A percentile compares a stretch with the other conserved stretches of the same genome.
Conservation (phyloP, 1,140 invertebrate species). For the Anoplolepis gracilipes region DNA sequence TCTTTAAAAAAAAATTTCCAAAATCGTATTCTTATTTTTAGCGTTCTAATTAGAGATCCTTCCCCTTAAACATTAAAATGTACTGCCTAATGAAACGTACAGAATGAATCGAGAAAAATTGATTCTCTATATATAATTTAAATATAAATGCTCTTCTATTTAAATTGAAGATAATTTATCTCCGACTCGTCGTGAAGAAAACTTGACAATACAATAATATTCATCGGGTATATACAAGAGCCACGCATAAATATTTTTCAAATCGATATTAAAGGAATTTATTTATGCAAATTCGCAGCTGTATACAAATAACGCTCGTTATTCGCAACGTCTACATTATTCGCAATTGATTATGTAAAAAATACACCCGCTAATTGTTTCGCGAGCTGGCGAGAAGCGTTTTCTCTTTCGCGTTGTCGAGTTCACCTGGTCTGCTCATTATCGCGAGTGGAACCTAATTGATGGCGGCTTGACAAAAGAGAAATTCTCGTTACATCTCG, state of each 20-base stretch:
- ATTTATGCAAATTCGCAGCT: conserved; percentile 27
- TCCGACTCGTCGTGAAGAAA: not conserved
- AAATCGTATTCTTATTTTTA: too few relatives aligned
- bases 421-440: conserved; percentile 33
- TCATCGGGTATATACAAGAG: conserved; percentile 5
- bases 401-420: conserved; percentile 8
- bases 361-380: conserved; percentile 41
- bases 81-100: not conserved
- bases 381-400: not conserved
- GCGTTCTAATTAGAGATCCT: too few relatives aligned
- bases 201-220: conserved; percentile 5
- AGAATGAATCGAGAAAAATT: not conserved
- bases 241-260: conserved; percentile 25
- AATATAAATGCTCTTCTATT: not conserved
- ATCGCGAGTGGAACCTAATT: conserved; percentile 52
- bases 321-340: not conserved
- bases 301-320: conserved; percentile 2
- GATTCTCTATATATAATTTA: not conserved
- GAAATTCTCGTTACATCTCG: conserved; percentile 39
- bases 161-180: not conserved
- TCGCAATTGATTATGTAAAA: conserved; percentile 25
- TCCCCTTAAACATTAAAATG: not conserved
- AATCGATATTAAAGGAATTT: not conserved
- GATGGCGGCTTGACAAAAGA: conserved; percentile 30
- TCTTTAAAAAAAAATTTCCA: too few relatives aligned